These are phyloP conservation scores for Onthophagus sagittarius DNA, from an alignment of 2,888 invertebrate genomes.

Conservation along the genomic window DNA sequence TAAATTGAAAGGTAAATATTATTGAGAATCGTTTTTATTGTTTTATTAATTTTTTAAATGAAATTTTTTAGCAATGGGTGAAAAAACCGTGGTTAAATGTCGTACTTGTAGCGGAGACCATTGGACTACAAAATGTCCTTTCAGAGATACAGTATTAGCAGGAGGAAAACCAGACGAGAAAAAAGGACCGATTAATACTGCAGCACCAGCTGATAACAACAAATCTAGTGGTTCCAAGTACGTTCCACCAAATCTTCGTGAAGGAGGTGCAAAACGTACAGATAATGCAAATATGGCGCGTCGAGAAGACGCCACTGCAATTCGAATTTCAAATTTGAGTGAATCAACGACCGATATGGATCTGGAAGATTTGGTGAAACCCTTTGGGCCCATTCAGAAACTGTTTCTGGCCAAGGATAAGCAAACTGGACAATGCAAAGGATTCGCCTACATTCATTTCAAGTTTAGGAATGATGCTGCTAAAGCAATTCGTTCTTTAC, in stretches of 20 bases:
- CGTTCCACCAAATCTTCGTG: constrained; percentile 85
- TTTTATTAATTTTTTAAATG: constrained; percentile 3
- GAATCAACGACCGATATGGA: constrained; percentile 94
- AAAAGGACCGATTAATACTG: constrained; percentile 41
- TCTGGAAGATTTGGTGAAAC: constrained; percentile 91
- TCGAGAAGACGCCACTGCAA: constrained; percentile 84
- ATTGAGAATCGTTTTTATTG: constrained; percentile 2
- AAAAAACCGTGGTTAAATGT: constrained; percentile 77
- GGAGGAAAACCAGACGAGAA: constrained; percentile 62
- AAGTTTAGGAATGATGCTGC: constrained; percentile 87
- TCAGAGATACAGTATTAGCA: constrained; percentile 83
- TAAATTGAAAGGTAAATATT: constrained; percentile 66
- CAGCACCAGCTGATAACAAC: constrained; percentile 30
- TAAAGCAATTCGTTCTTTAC: constrained; percentile 81
- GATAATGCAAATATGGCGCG: constrained; percentile 63
- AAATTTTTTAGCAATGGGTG: constrained; percentile 44
- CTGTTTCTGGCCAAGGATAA: constrained; percentile 95
- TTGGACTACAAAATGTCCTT: constrained; percentile 98
- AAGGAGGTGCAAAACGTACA: constrained; percentile 71
- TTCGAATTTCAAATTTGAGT: constrained; percentile 95
- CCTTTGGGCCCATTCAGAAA: constrained; percentile 89
- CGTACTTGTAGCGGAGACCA: constrained; percentile 93
- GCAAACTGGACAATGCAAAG: constrained; percentile 82
- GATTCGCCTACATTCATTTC: constrained; percentile 98
- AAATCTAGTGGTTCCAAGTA: constrained; percentile 63